Base-by-base conservation (phyloP, 2,113 vertebrate genomes). In the Balaenoptera acutorostrata region DNA sequence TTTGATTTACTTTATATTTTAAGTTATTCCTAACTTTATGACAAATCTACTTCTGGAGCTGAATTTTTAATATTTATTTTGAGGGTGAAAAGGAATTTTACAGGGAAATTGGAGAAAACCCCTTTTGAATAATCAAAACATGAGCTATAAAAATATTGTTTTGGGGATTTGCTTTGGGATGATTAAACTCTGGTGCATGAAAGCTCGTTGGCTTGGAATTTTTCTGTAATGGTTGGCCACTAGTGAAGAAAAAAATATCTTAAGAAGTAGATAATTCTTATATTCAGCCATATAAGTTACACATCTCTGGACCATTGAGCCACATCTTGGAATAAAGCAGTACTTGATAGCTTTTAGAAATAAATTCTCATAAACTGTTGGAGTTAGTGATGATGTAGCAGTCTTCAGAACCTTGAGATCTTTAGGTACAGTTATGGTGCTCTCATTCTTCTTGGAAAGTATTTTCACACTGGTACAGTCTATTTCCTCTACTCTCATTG, bases 1-100 rank as follows among this genome's bases (percentile, higher is more conserved):
- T 98, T 96, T 98, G 92, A 93, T 96, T 96, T 97, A 93, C 78
- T 25, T 96, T 96, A 23, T 96, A 69, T 74, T 97, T 97, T 96
- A 95, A 93, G 78, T 96, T 97, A 95, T 97, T 97, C 63, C 61
- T 95, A 96, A 97, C 80, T 97, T 97, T 68, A 71, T 94, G 90
- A 96, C 41, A 92, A 44, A 63, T 97, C 17, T 72, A 85, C 39
- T 87, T 93, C 52, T 69, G 61, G 78, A 14, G 20, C 41, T 81
- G 86, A 88, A 41, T 87, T 96, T 96, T 97, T 85, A 96, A 94
- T 92, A 55, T 83, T 96, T 93, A 59, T 92, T 95, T 96, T 93
- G 95, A 96, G 63, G 31, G 44, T 71, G 14, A 92, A 95, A 71
- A 85, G 71, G 64, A 96, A 39, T 66, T 97, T 97, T 97, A 77